A percentile compares a stretch with the other conserved stretches of the same genome.
phyloP scores from a whole-genome alignment of 1,140 invertebrate species.

The Drosophila parvula region DNA sequence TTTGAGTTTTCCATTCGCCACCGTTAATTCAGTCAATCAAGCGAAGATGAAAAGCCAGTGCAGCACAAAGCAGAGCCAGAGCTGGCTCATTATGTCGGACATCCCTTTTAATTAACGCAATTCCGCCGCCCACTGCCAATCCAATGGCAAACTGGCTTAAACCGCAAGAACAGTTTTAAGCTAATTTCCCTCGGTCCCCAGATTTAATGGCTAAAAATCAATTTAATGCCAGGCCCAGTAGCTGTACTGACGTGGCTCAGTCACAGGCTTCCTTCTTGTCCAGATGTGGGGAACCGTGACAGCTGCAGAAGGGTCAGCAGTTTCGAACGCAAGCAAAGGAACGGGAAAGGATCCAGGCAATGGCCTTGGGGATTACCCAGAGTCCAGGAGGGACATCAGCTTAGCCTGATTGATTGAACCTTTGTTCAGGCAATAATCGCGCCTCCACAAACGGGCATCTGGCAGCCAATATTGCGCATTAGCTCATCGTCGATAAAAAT shows the following conservation, averaged over 20 bases:
- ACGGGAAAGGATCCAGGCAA: conserved; percentile 1
- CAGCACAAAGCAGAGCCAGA: neutral
- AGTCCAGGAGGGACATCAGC: conserved; percentile 8
- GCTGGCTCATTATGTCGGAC: conserved; percentile 25
- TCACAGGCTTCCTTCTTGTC: conserved; percentile 22
- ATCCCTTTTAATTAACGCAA: conserved; percentile 35
- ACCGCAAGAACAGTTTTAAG: conserved; percentile 43
- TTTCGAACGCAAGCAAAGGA: neutral
- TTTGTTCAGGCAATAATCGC: conserved; percentile 22
- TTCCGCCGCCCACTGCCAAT: conserved; percentile 10
- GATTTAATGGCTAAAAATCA: conserved; percentile 73
- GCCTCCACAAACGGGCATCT: conserved; percentile 12
- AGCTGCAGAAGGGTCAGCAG: conserved; percentile 19
- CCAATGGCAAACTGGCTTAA: conserved; percentile 17
- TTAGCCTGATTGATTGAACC: conserved; percentile 46
- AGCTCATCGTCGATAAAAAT: conserved; percentile 5
- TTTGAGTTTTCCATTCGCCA: neutral
- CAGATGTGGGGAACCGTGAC: conserved; percentile 28
- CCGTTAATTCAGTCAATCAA: conserved; percentile 11
- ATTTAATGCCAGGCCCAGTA: conserved; percentile 48
- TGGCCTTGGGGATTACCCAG: conserved; percentile 25
- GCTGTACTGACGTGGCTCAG: conserved; percentile 12
- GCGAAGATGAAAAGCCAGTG: conserved; percentile 12
- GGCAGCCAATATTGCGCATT: conserved; percentile 28
- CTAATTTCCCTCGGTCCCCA: conserved; percentile 38